phyloP scores from a whole-genome alignment of 2,797 vertebrate species.

The Pseudochirops cupreus region DNA sequence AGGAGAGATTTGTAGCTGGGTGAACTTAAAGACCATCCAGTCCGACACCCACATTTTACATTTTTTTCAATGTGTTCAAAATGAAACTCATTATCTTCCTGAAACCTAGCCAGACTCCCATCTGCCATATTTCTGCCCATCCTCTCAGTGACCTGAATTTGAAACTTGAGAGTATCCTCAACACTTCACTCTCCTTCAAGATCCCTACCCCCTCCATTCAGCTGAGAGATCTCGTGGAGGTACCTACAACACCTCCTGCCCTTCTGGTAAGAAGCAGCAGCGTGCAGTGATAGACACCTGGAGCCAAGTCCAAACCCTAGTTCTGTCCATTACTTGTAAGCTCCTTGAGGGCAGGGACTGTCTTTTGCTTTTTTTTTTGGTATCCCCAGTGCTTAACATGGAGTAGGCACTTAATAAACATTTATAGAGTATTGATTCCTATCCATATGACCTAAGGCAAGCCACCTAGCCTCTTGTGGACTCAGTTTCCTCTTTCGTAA shows the following conservation, averaged over 20 bases:
- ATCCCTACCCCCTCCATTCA: constrained; percentile 31
- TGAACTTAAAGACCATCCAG: not conserved
- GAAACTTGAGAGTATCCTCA: constrained; percentile 41
- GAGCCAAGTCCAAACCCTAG: not conserved
- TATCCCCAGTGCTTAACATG: not conserved
- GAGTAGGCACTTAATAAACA: constrained; percentile 11
- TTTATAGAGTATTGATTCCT: not conserved
- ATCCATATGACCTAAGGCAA: not conserved
- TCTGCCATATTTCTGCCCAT: not conserved
- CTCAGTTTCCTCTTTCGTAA: not conserved
- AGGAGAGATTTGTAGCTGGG: not conserved
- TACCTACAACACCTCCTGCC: not conserved
- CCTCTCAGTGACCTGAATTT: constrained; percentile 3
- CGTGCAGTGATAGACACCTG: not conserved
- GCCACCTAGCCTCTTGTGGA: not conserved
- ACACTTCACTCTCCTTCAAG: not conserved
- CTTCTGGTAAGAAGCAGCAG: not conserved
- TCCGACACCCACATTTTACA: not conserved
- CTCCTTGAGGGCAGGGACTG: not conserved
- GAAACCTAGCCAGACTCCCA: not conserved
- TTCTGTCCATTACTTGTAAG: not conserved
- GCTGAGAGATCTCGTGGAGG: not conserved
- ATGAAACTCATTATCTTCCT: not conserved
- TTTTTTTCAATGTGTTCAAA: not conserved
- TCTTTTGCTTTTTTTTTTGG: not conserved